These are phyloP conservation scores for Thamnaconus septentrionalis DNA, from an alignment of 2,113 vertebrate genomes.

Conservation along the genomic window DNA sequence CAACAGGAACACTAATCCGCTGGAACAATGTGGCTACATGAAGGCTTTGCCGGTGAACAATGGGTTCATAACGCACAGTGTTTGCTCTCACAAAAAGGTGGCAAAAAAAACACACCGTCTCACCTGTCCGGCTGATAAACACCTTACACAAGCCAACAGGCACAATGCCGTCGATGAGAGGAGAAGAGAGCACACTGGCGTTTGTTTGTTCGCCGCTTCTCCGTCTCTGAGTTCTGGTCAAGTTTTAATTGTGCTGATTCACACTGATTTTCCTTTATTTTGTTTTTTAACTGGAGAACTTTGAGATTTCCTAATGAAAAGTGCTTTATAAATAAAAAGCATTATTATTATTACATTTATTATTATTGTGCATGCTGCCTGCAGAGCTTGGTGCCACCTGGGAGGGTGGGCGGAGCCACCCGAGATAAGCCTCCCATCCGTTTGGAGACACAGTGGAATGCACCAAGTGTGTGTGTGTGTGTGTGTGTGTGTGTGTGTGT, in stretches of 20 bases:
- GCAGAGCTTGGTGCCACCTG: slow-evolving; percentile 38
- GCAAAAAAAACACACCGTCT: slow-evolving; percentile 1
- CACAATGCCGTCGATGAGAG: slow-evolving; percentile 29
- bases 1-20: slow-evolving; percentile 22
- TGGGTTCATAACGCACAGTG: slow-evolving; percentile 1
- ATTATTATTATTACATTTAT: too few relatives aligned
- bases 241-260: too few relatives aligned
- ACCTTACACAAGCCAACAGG: background rate
- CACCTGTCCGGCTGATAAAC: background rate
- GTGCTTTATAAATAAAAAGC: too few relatives aligned
- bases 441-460: slow-evolving; percentile 61
- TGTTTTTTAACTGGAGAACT: too few relatives aligned
- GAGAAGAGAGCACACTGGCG: slow-evolving; percentile 32
- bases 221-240: too few relatives aligned
- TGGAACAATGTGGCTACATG: slow-evolving; percentile 11
- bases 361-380: too few relatives aligned
- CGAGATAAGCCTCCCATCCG: slow-evolving; percentile 50
- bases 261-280: too few relatives aligned
- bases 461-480: slow-evolving; percentile 41
- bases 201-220: background rate
- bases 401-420: slow-evolving; percentile 38
- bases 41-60: slow-evolving; percentile 14
- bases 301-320: too few relatives aligned
- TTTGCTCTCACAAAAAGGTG: slow-evolving; percentile 8
- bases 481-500: slow-evolving; percentile 17